phyloP scores from a whole-genome alignment of 2,113 vertebrate species.

The Tringa solitaria region DNA sequence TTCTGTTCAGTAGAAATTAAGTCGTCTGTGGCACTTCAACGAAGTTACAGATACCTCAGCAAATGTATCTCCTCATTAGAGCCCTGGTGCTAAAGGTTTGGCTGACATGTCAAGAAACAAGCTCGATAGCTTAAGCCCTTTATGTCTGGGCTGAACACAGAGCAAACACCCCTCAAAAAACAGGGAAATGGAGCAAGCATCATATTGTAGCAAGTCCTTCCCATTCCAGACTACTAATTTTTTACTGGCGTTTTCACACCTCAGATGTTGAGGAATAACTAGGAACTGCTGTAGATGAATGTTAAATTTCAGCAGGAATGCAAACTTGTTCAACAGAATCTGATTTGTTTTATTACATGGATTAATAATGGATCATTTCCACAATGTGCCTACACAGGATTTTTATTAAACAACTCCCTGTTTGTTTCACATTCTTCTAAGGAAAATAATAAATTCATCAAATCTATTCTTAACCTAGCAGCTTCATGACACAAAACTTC shows the following conservation, averaged over 20 bases:
- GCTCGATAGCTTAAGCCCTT: neutral
- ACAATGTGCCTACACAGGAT: neutral
- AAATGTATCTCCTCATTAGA: neutral
- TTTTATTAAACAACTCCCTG: neutral
- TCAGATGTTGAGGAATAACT: neutral
- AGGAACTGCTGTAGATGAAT: neutral
- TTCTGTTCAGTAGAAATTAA: neutral
- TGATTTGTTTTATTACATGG: neutral
- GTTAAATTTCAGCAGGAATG: neutral
- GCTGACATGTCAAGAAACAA: accelerated
- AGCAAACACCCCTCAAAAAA: neutral
- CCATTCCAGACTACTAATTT: neutral
- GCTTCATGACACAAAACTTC: neutral
- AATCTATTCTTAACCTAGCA: neutral
- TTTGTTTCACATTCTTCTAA: neutral
- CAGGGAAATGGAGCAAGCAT: neutral
- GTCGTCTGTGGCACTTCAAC: neutral
- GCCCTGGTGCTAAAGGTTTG: neutral
- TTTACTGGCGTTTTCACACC: neutral
- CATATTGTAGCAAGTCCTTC: neutral
- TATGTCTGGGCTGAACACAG: neutral
- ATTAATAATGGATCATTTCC: neutral
- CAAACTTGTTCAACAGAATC: neutral
- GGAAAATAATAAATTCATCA: neutral
- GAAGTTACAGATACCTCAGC: neutral